phyloP scores from a whole-genome alignment of 2,113 vertebrate species.

The Fulica atra region DNA sequence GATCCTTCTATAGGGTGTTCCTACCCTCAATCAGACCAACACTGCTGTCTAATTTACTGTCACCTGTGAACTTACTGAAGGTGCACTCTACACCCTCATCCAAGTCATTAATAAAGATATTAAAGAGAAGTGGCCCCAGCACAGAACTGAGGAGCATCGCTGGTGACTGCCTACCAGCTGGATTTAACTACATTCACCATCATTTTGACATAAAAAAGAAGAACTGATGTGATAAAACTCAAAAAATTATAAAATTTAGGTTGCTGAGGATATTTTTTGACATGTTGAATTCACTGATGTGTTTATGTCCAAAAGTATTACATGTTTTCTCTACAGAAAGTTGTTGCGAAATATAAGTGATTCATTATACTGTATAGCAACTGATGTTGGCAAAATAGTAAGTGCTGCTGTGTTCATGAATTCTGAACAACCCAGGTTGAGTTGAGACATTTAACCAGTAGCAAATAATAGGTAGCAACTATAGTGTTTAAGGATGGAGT shows the following conservation, averaged over 20 bases:
- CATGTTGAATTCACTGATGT: not conserved
- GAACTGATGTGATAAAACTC: not conserved
- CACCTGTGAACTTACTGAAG: too few species aligned
- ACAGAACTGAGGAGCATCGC: too few species aligned
- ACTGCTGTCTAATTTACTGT: too few species aligned
- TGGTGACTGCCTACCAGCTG: too few species aligned
- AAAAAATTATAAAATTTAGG: not conserved
- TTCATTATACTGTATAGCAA: not conserved
- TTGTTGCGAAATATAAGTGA: not conserved
- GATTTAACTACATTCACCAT: too few species aligned
- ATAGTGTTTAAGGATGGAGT: not conserved
- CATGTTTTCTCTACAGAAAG: not conserved
- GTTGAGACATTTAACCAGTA: not conserved
- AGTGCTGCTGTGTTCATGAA: not conserved
- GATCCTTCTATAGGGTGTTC: too few species aligned
- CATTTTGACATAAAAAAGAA: not conserved
- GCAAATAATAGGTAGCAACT: rapidly evolving
- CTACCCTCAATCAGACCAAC: too few species aligned
- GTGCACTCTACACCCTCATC: too few species aligned
- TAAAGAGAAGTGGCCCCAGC: too few species aligned
- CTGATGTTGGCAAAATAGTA: not conserved
- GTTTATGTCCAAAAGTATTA: not conserved
- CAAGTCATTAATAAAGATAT: too few species aligned
- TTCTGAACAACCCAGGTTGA: not conserved
- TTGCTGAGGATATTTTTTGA: rapidly evolving